Conservation (phyloP, 2,888 invertebrate species). For the Drosophila bunnanda region DNA sequence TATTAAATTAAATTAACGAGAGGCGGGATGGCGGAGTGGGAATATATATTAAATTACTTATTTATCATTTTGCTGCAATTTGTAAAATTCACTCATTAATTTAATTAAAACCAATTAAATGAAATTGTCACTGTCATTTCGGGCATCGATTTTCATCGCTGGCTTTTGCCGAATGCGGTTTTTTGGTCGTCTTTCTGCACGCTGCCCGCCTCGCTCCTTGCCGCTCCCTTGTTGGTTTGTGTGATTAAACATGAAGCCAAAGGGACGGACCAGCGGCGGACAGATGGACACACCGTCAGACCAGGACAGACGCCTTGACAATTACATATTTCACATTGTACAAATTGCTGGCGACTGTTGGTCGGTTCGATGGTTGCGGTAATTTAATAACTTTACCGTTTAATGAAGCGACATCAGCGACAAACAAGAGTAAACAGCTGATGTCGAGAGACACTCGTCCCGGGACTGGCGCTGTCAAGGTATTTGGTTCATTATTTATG, state of each 20-base stretch:
- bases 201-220: background rate
- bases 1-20: conserved; percentile 73
- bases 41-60: conserved; percentile 76
- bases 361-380: conserved; percentile 57
- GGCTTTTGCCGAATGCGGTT: conserved; percentile 62
- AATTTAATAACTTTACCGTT: conserved; percentile 78
- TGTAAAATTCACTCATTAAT: conserved; percentile 80
- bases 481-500: conserved; percentile 72
- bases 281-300: conserved; percentile 20
- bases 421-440: conserved; percentile 64
- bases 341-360: conserved; percentile 73
- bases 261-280: conserved; percentile 31
- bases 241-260: conserved; percentile 62
- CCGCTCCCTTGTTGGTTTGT: conserved; percentile 28
- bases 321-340: conserved; percentile 77
- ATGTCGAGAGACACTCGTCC: conserved; percentile 43
- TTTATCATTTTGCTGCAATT: conserved; percentile 79
- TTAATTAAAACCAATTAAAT: conserved; percentile 80
- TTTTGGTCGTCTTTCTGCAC: conserved; percentile 49
- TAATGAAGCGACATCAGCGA: conserved; percentile 68
- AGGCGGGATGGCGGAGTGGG: conserved; percentile 11
- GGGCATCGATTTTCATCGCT: conserved; percentile 74
- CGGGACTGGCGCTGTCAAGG: conserved; percentile 47
- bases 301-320: conserved; percentile 61
- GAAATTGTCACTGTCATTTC: conserved; percentile 78